phyloP scores from a whole-genome alignment of 2,888 invertebrate genomes.

The Leptura quadrifasciata region DNA sequence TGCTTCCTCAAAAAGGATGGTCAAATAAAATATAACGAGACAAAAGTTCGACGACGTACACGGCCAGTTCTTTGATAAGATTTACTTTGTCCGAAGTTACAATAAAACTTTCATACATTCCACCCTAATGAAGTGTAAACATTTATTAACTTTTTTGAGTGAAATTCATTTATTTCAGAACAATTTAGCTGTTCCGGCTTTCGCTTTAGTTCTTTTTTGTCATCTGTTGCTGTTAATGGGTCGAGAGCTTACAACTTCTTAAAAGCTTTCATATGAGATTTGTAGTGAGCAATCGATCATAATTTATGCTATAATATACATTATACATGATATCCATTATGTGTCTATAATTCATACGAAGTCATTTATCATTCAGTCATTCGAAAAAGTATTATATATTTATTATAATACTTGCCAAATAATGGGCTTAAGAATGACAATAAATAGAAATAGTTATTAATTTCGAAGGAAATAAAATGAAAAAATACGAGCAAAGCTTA shows the following conservation, averaged over 20 bases:
- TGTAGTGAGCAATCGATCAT: neutral
- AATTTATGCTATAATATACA: neutral
- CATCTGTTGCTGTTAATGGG: conserved; percentile 7
- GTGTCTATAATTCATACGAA: neutral
- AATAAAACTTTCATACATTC: conserved; percentile 7
- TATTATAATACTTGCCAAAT: no score
- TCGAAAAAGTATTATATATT: neutral
- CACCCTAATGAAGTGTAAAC: conserved; percentile 7
- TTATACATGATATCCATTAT: conserved; percentile 1
- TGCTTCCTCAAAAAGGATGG: neutral
- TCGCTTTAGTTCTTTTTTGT: neutral
- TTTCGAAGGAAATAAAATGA: no score
- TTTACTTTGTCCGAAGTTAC: neutral
- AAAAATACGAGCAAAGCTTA: no score
- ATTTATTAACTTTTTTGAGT: conserved; percentile 4
- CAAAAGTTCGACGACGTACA: neutral
- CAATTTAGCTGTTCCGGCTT: conserved; percentile 4
- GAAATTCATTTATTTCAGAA: neutral
- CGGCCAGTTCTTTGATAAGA: neutral
- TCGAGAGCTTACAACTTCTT: conserved; percentile 4
- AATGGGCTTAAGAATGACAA: no score
- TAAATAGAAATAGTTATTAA: no score
- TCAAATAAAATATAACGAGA: neutral
- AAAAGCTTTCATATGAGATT: neutral
- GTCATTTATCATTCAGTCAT: neutral